phyloP scores from a whole-genome alignment of 2,888 invertebrate genomes.

The Ephialtes manifestator region DNA sequence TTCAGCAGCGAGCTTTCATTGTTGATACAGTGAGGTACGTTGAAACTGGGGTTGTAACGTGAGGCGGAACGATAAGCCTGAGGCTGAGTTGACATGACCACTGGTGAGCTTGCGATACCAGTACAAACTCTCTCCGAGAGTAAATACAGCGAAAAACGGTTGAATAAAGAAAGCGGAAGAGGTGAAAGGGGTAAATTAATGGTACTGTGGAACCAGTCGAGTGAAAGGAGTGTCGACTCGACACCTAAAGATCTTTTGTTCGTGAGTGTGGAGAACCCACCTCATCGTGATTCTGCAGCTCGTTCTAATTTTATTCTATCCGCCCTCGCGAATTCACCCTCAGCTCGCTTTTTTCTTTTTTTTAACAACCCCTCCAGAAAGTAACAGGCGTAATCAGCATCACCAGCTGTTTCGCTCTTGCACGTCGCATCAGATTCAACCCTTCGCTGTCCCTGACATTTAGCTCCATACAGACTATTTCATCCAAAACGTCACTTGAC shows the following conservation, averaged over 20 bases:
- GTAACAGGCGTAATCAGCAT: conserved; percentile 9
- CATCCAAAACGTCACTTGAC: conserved; percentile 1
- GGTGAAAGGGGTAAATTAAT: neutral
- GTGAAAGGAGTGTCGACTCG: conserved; percentile 7
- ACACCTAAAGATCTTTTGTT: neutral
- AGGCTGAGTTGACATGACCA: conserved; percentile 23
- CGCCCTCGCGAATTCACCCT: conserved; percentile 5
- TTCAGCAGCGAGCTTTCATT: neutral
- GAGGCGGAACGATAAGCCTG: conserved; percentile 30
- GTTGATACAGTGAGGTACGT: too few species aligned
- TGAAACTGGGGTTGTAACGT: too few species aligned
- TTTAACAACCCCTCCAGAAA: neutral
- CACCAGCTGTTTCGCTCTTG: conserved; percentile 5
- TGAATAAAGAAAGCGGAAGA: conserved; percentile 9
- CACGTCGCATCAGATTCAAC: conserved; percentile 1
- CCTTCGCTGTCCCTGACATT: neutral
- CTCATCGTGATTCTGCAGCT: neutral
- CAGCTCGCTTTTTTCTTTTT: neutral
- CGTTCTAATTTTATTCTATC: conserved; percentile 31
- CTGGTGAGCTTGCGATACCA: conserved; percentile 8
- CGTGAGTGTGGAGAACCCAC: conserved; percentile 1
- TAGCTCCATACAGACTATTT: neutral
- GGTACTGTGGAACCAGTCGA: neutral
- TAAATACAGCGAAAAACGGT: conserved; percentile 11
- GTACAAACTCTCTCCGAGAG: conserved; percentile 8